Evolutionary conservation across 2,797 vertebrate genomes (phyloP).

Genomic region (Staurois parvus): DNA sequence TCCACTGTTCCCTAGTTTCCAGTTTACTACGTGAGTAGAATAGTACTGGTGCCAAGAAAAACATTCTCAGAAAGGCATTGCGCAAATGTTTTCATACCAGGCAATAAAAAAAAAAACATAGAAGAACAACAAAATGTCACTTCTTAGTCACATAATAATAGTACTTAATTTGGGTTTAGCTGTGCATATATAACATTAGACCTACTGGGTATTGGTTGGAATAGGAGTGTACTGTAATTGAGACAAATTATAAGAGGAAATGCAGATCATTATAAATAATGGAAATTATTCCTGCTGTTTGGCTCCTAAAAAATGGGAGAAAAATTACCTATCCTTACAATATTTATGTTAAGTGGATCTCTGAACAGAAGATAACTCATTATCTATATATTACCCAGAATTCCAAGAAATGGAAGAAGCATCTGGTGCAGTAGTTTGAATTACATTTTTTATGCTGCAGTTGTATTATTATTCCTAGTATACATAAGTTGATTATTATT

Average conservation of each 20-base stretch:
- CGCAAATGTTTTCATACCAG: constrained; percentile 3
- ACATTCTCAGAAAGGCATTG: background rate
- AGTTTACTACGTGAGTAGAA: background rate
- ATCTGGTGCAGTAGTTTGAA: background rate
- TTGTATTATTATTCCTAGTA: too few relatives aligned
- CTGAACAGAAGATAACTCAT: constrained; percentile 2
- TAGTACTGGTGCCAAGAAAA: background rate
- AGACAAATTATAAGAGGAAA: constrained; percentile 24
- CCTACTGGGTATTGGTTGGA: background rate
- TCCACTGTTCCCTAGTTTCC: constrained; percentile 10
- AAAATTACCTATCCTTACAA: constrained; percentile 23
- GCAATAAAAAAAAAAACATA: background rate
- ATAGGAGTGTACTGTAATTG: constrained; percentile 16
- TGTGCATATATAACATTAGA: background rate
- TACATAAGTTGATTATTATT: too few relatives aligned
- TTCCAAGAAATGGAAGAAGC: background rate
- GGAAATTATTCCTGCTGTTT: constrained; percentile 30
- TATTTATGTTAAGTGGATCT: constrained; percentile 32
- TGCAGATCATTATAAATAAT: constrained; percentile 40
- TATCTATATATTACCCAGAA: constrained; percentile 7
- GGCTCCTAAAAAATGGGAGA: constrained; percentile 22
- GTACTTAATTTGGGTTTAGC: constrained; percentile 1
- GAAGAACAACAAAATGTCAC: background rate
- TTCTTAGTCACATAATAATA: constrained; percentile 11
- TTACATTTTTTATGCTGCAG: background rate